Evolutionary conservation across 2,888 invertebrate genomes (phyloP), one percentile per base, ranked within the genome.

Genomic region (Argynnis bischoffii): DNA sequence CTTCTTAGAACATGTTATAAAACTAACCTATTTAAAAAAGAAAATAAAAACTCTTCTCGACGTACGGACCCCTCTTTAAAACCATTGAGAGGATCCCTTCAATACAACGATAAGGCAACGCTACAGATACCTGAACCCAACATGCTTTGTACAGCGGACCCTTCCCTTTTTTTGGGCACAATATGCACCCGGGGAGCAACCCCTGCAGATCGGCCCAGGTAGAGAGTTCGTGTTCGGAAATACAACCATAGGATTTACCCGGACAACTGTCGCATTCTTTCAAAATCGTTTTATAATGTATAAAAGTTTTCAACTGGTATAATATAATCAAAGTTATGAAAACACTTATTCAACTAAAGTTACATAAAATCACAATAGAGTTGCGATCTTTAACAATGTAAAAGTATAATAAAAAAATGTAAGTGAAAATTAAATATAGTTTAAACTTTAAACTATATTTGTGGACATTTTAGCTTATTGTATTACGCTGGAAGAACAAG

Each of bases 131-230:
- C 84, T 84, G 85, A 74, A 72, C 75, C 73, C 67, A 69, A 75
- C 70, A 77, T 74, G 79, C 77, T 74, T 88, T 90, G 82, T 76
- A 68, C 67, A 67, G 66, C 76, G 89, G 89, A 50, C 91, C 92
- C 90, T 90, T 83, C 84, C 84, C 79, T 90, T 92, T 92, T 91
- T 92, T 91, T 87, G 79, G 80, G 79, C 77, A 87, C 88, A 87
- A 87, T 86, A 80, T 83, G 84, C 81, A 81, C 81, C 81, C 82
- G 84, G 83, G 79, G 82, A 79, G 81, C 85, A 82, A 83, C 86
- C 89, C 88, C 82, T 82, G 78, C 78, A 80, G 81, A 78, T 76
- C 75, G 73, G 79, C 78, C 83, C 92, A 91, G 91, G 91, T 91
- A 92, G 80, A 80, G 76, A 77, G 67, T 67, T 79, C 86, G 86